Conservation (phyloP, 2,113 vertebrate species). For the Urocitellus parryii region DNA sequence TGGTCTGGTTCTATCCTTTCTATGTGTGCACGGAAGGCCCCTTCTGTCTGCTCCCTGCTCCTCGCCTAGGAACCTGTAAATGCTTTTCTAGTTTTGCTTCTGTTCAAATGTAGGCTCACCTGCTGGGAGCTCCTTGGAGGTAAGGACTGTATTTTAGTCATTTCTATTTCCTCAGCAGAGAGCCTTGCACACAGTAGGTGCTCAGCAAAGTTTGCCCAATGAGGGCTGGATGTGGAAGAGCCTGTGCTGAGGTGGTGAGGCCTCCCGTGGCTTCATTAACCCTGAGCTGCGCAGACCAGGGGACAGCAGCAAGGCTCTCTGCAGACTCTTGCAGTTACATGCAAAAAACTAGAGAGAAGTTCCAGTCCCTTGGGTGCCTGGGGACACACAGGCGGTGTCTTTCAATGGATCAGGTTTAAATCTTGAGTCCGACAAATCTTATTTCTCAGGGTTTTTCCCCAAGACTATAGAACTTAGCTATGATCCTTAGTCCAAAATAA, state of each 20-base stretch:
- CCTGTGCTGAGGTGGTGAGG: not conserved
- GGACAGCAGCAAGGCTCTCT: not conserved
- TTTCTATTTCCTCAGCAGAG: not conserved
- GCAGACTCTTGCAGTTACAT: not conserved
- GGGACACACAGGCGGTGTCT: not conserved
- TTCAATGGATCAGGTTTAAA: not conserved
- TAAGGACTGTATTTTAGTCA: not conserved
- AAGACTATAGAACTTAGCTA: not conserved
- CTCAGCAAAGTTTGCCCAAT: not conserved
- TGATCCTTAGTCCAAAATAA: not conserved
- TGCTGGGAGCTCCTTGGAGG: not conserved
- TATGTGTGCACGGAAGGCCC: too few relatives aligned
- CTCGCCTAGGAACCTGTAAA: not conserved
- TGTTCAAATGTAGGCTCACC: not conserved
- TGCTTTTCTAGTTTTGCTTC: not conserved
- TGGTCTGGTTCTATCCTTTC: too few relatives aligned
- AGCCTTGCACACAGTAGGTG: not conserved
- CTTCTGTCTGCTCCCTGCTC: too few relatives aligned
- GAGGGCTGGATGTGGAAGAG: not conserved
- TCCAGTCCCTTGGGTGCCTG: not conserved
- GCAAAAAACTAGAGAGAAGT: not conserved
- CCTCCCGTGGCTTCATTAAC: not conserved
- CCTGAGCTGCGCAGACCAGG: not conserved
- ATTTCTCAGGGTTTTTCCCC: not conserved
- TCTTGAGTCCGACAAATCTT: not conserved